Conservation (phyloP, 1,140 invertebrate genomes). For the Cydia amplana region DNA sequence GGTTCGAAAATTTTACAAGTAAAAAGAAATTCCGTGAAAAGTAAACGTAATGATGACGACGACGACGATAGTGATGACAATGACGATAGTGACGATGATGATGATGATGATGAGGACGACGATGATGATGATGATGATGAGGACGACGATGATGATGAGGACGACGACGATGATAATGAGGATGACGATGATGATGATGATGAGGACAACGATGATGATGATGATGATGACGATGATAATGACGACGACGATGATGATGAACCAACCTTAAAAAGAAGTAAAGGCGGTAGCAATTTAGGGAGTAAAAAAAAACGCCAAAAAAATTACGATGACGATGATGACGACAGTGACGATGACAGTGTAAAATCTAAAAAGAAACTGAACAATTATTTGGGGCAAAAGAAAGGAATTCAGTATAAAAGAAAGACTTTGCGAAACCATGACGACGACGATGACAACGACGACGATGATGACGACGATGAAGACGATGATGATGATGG, state of each 20-base stretch:
- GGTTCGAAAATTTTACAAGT: constrained; percentile 24
- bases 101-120: constrained; percentile 69
- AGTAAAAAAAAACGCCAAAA: not conserved
- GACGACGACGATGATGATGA: constrained; percentile 79
- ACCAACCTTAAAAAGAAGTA: not conserved
- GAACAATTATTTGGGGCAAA: not conserved
- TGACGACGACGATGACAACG: constrained; percentile 76
- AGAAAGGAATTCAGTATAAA: not conserved
- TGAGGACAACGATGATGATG: constrained; percentile 59
- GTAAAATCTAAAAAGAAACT: constrained; percentile 48
- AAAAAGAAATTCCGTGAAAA: constrained; percentile 56
- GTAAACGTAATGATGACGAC: constrained; percentile 75
- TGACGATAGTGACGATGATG: constrained; percentile 69
- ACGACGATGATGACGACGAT: constrained; percentile 67
- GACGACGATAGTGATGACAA: constrained; percentile 74
- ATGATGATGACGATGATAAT: constrained; percentile 78
- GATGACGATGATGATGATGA: constrained; percentile 48
- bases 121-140: constrained; percentile 72
- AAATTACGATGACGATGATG: constrained; percentile 71
- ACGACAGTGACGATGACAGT: constrained; percentile 62
- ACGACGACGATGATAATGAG: constrained; percentile 79
- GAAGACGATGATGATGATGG: constrained; percentile 68
- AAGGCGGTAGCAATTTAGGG: not conserved
- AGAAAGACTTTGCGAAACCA: constrained; percentile 47
- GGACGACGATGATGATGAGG: constrained; percentile 77